Evolutionary conservation across 2,888 invertebrate species (phyloP).

Genomic region (Mesochorus sp.): DNA sequence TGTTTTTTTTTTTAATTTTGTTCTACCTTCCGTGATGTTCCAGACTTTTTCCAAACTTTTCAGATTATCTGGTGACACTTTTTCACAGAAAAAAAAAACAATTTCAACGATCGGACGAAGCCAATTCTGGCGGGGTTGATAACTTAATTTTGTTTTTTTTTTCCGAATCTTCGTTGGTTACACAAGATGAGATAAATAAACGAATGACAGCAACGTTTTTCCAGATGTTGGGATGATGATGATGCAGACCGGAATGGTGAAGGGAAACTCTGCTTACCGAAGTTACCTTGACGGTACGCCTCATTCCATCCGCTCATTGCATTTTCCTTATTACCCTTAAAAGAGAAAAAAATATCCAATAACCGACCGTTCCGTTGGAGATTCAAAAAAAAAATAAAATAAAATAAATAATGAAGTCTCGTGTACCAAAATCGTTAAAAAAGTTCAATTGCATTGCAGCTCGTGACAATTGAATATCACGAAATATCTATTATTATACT

Average conservation of each 20-base stretch:
- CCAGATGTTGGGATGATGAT: slow-evolving; percentile 98
- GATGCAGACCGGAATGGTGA: slow-evolving; percentile 98
- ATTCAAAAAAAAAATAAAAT: no score
- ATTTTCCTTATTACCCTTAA: slow-evolving; percentile 62
- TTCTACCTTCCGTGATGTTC: neutral
- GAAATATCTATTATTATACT: slow-evolving; percentile 16
- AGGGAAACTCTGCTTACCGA: slow-evolving; percentile 91
- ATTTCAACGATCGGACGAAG: slow-evolving; percentile 17
- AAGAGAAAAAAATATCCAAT: slow-evolving; percentile 1
- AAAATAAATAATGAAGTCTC: slow-evolving; percentile 12
- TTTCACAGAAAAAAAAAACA: slow-evolving; percentile 46
- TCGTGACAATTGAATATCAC: slow-evolving; percentile 30
- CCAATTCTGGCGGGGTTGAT: slow-evolving; percentile 23
- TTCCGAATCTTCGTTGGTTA: slow-evolving; percentile 25
- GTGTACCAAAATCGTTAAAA: slow-evolving; percentile 2
- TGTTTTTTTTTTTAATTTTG: neutral
- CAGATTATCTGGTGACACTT: slow-evolving; percentile 41
- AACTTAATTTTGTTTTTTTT: neutral
- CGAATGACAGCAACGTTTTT: slow-evolving; percentile 83
- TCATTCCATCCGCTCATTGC: slow-evolving; percentile 74
- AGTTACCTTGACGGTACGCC: slow-evolving; percentile 92
- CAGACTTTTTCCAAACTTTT: slow-evolving; percentile 21
- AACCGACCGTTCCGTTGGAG: neutral
- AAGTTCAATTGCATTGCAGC: slow-evolving; percentile 21
- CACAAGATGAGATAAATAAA: slow-evolving; percentile 34